Base-by-base conservation (phyloP, 2,113 vertebrate species). In the Ia io region DNA sequence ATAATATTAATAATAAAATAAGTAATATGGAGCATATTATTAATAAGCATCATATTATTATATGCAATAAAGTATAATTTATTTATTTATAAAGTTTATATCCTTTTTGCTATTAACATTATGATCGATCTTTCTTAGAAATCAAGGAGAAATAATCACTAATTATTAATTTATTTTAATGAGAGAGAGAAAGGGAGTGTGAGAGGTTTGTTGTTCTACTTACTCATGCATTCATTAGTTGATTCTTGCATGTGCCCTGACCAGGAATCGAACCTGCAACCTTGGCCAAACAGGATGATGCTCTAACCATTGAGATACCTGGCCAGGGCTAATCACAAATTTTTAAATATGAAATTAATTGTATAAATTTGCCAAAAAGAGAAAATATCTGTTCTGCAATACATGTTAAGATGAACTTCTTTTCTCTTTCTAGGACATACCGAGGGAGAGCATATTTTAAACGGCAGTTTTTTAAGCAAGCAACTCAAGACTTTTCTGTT, bases 381-480 rank as follows among this genome's bases (percentile, higher is more conserved):
- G 22, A 83, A 95, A 73, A 47, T 67, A 18, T 61, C 6, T 65
- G 35, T 78, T 92, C 83, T 95, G 56, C 17, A 73, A 11, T 84
- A n/a, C 28, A 37, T 53, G 16, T 63, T 92, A 76, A 97, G 86
- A 59, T 95, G 20, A 53, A 13, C 61, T 65, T 93, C 82, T 93
- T 63, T 95, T 76, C 73, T 95, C 80, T 76, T 84, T 73, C 83
- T 96, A 99, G 98, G 96, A 97, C 96, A 35, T 98, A 97, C 89
- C 96, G 98, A 95, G 98, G 98, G 92, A 98, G 96, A 98, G 97
- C 98, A 6, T 98, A 98, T 95, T 93, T 96, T 73, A 98, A 98
- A 97, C 97, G 96, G 67, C 89, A 53, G 3, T 91, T 97, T 30
- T 98, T 97, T 76, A 97, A 90, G 85, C 95, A 98, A 67, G 98